A percentile compares a stretch with the other conserved stretches of the same genome.
phyloP scores from a whole-genome alignment of 2,888 invertebrate genomes.

The Tetranychus truncatus region DNA sequence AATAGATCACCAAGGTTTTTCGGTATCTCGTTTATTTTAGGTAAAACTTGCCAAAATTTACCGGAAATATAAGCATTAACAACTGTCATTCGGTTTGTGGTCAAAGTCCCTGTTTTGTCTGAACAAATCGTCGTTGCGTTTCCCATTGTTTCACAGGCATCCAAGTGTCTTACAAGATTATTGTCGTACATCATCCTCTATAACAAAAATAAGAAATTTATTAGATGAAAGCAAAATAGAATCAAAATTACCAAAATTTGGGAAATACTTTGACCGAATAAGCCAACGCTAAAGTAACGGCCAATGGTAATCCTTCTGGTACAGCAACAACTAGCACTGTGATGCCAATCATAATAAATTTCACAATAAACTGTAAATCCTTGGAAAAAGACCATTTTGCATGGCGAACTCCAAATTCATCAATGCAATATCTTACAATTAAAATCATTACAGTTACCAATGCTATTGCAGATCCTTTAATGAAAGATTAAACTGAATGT shows the following conservation, averaged over 20 bases:
- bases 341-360: constrained; percentile 97
- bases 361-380: constrained; percentile 78
- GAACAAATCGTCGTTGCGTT: constrained; percentile 99
- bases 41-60: constrained; percentile 68
- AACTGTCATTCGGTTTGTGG: constrained; percentile 94
- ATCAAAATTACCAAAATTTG: not conserved
- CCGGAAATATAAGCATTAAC: constrained; percentile 90
- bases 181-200: constrained; percentile 23
- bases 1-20: constrained; percentile 60
- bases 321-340: constrained; percentile 98
- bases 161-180: constrained; percentile 77
- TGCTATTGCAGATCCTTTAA: constrained; percentile 71
- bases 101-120: constrained; percentile 97
- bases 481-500: not conserved
- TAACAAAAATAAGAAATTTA: constrained; percentile 34
- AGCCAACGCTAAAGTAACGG: constrained; percentile 91
- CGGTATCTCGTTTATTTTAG: constrained; percentile 68
- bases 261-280: constrained; percentile 84
- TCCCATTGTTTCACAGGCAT: constrained; percentile 99
- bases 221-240: constrained; percentile 26
- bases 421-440: constrained; percentile 80
- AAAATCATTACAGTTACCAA: constrained; percentile 90
- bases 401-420: constrained; percentile 63
- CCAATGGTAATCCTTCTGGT: constrained; percentile 93
- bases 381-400: constrained; percentile 47